Evolutionary conservation across 2,888 invertebrate genomes (phyloP).

Genomic region (Octonoba sinensis): DNA sequence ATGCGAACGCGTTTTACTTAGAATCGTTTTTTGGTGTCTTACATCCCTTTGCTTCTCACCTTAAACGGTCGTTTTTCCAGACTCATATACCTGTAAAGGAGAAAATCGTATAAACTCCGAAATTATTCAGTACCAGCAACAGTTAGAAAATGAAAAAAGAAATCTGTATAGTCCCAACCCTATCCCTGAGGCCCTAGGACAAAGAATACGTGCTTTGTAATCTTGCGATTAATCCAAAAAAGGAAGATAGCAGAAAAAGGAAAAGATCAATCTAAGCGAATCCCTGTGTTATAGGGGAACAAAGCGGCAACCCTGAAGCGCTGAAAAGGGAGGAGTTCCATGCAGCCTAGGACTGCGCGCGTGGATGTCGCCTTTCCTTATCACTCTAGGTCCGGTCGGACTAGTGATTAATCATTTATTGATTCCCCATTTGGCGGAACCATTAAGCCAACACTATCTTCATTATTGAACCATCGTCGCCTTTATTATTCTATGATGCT

Average conservation of each 20-base stretch:
- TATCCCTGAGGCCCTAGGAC: constrained; percentile 1
- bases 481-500: constrained; percentile 55
- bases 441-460: constrained; percentile 58
- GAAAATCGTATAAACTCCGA: too few relatives aligned
- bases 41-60: too few relatives aligned
- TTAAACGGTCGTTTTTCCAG: too few relatives aligned
- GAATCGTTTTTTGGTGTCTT: too few relatives aligned
- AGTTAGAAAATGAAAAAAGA: too few relatives aligned
- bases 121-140: too few relatives aligned
- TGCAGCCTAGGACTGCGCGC: background rate
- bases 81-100: too few relatives aligned
- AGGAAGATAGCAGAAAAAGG: background rate
- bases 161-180: background rate
- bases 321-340: background rate
- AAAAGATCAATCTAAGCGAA: constrained; percentile 4
- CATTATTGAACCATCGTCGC: constrained; percentile 56
- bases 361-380: constrained; percentile 40
- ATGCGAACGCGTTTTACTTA: too few relatives aligned
- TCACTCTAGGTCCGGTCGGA: constrained; percentile 36
- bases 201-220: background rate
- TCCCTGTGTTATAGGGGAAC: background rate
- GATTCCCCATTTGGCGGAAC: constrained; percentile 54
- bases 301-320: constrained; percentile 11
- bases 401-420: constrained; percentile 56
- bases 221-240: constrained; percentile 3